phyloP scores from a whole-genome alignment of 1,140 invertebrate species.

The Heliconius himera region DNA sequence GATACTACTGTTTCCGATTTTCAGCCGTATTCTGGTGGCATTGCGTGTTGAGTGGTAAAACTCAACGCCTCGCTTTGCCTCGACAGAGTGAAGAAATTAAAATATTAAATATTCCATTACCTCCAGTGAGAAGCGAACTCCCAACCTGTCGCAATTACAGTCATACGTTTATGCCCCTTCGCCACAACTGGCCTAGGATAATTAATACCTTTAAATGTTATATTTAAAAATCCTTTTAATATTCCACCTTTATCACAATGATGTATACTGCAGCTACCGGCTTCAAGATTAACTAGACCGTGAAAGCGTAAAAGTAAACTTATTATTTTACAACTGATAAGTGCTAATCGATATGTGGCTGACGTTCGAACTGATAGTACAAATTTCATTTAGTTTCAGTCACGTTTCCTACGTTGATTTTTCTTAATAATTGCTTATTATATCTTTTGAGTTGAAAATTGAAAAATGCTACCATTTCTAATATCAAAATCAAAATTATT shows the following conservation, averaged over 20 bases:
- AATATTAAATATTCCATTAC: too few species aligned
- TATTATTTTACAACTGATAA: slow-evolving; percentile 44
- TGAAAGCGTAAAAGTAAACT: slow-evolving; percentile 33
- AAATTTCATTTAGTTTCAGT: slow-evolving; percentile 28
- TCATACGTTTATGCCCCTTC: too few species aligned
- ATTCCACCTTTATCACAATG: not conserved
- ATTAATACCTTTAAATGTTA: too few species aligned
- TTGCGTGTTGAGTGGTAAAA: not conserved
- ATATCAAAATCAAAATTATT: slow-evolving; percentile 67
- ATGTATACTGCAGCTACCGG: slow-evolving; percentile 19
- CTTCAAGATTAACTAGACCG: slow-evolving; percentile 55
- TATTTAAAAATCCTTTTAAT: too few species aligned
- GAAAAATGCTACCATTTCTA: slow-evolving; percentile 63
- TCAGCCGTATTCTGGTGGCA: not conserved
- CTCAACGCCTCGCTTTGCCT: not conserved
- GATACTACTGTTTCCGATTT: not conserved
- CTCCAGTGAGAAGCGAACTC: too few species aligned
- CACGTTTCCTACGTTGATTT: not conserved
- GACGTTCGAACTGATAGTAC: slow-evolving; percentile 41
- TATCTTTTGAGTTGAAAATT: not conserved
- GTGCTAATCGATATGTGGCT: slow-evolving; percentile 47
- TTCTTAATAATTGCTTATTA: not conserved
- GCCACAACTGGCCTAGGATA: too few species aligned
- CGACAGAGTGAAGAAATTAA: too few species aligned
- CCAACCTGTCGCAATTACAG: too few species aligned